phyloP scores from a whole-genome alignment of 35 echinoderm and acorn worm genomes.

The Diadema setosum region DNA sequence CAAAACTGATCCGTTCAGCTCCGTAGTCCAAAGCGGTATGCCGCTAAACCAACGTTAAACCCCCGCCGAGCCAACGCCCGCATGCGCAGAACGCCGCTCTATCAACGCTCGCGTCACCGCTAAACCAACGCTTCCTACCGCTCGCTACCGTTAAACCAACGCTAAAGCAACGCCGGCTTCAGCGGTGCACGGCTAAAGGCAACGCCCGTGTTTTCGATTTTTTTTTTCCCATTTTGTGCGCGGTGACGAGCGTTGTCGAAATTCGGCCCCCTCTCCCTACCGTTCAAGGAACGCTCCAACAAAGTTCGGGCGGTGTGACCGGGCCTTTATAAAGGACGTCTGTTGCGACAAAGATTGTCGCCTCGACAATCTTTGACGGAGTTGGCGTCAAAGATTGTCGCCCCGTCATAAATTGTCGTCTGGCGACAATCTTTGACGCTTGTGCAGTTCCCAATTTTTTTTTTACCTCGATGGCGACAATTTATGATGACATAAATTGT shows the following conservation, averaged over 20 bases:
- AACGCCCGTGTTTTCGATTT: too few relatives aligned
- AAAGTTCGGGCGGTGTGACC: neutral
- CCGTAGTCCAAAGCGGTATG: conserved; percentile 13
- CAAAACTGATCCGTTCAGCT: neutral
- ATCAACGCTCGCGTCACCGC: neutral
- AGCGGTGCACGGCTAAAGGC: too few relatives aligned
- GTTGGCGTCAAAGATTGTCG: too few relatives aligned
- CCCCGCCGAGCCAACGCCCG: neutral
- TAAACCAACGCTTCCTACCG: neutral
- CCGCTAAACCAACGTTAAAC: neutral
- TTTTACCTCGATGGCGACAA: too few relatives aligned
- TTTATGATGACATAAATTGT: too few relatives aligned
- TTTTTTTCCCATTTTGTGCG: neutral
- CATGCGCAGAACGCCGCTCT: conserved; percentile 2
- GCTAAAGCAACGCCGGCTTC: neutral
- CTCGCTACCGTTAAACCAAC: neutral
- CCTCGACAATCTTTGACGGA: too few relatives aligned
- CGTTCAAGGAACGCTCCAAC: neutral
- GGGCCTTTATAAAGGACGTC: too few relatives aligned
- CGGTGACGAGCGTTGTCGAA: neutral
- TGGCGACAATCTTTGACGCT: too few relatives aligned
- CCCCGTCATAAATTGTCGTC: too few relatives aligned
- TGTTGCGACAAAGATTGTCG: too few relatives aligned
- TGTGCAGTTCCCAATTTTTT: too few relatives aligned
- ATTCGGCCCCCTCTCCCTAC: neutral